A percentile compares a stretch with the other conserved stretches of the same genome.
phyloP scores from a whole-genome alignment of 2,888 invertebrate species.

The Aleiodes alternator region DNA sequence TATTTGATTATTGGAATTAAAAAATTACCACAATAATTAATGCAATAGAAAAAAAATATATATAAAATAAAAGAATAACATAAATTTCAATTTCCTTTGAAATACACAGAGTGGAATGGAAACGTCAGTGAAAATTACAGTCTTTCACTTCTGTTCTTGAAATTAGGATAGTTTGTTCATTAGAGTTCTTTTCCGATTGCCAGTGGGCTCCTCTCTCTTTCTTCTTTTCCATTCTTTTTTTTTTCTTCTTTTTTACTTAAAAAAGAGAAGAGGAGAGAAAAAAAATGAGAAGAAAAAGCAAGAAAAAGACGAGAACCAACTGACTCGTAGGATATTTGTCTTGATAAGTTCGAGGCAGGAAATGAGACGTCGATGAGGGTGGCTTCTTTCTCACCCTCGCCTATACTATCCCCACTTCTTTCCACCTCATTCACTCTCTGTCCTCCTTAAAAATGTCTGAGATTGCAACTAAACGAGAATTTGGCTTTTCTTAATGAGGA shows the following conservation, averaged over 20 bases:
- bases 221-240: not conserved
- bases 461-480: constrained; percentile 59
- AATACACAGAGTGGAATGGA: constrained; percentile 41
- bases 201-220: not conserved
- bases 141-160: constrained; percentile 36
- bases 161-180: constrained; percentile 69
- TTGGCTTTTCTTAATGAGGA: constrained; percentile 63
- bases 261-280: not conserved
- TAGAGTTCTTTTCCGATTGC: constrained; percentile 64
- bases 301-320: constrained; percentile 30
- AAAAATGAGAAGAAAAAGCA: constrained; percentile 22
- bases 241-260: too few species aligned
- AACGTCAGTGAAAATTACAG: constrained; percentile 42
- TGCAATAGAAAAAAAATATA: not conserved
- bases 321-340: constrained; percentile 64
- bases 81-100: constrained; percentile 44
- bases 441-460: constrained; percentile 35
- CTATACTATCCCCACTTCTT: constrained; percentile 2
- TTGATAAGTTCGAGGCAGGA: constrained; percentile 67
- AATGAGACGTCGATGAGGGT: constrained; percentile 68
- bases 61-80: not conserved
- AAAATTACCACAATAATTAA: not conserved
- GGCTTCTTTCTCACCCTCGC: constrained; percentile 38
- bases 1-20: not conserved
- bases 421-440: constrained; percentile 25